phyloP scores from a whole-genome alignment of 2,888 invertebrate species.

The Lamellibrachia satsuma region DNA sequence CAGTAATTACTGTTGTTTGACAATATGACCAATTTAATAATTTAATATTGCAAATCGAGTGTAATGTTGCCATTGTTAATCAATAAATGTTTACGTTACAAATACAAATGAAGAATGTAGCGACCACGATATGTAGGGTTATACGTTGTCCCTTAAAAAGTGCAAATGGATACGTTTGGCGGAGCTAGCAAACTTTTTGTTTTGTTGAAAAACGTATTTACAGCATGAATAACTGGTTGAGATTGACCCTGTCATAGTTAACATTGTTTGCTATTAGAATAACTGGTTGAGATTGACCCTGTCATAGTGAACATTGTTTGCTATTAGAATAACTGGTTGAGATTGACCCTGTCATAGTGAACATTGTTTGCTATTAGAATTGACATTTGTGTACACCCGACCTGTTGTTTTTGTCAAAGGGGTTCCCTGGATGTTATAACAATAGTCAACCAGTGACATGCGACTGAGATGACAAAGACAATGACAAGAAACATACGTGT shows the following conservation, averaged over 20 bases:
- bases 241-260: not conserved
- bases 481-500: not conserved
- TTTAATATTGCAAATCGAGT: too few species aligned
- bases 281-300: not conserved
- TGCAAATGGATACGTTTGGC: too few species aligned
- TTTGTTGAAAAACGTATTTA: too few species aligned
- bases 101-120: too few species aligned
- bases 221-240: not conserved
- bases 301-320: not conserved
- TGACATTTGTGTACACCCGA: not conserved
- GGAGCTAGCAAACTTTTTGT: too few species aligned
- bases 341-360: not conserved
- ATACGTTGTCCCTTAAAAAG: too few species aligned
- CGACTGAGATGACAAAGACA: not conserved
- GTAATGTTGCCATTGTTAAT: too few species aligned
- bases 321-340: not conserved
- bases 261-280: not conserved
- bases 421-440: not conserved
- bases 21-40: too few species aligned
- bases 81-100: too few species aligned
- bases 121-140: too few species aligned
- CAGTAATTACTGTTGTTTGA: too few species aligned
- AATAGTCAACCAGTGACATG: conserved; percentile 9
- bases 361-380: not conserved
- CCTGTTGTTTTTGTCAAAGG: not conserved